These are phyloP conservation scores for Coracopsis vasa DNA, from an alignment of 2,113 vertebrate genomes.

Conservation along the genomic window DNA sequence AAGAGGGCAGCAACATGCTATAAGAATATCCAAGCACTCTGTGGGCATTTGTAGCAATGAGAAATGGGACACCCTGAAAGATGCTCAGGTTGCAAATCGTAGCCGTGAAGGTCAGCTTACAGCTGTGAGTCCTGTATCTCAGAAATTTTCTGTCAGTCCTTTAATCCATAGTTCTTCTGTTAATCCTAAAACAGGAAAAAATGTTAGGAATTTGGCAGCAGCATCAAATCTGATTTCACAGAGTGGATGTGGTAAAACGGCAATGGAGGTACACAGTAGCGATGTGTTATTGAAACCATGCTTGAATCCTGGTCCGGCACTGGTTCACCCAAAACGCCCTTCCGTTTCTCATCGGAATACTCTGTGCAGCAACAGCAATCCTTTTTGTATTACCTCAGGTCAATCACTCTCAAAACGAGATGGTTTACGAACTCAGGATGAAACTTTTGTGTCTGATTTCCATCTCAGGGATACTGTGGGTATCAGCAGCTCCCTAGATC, in stretches of 20 bases:
- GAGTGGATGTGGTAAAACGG: conserved; percentile 13
- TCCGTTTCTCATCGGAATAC: conserved; percentile 39
- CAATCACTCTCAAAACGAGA: conserved; percentile 64
- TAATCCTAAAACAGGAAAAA: conserved; percentile 35
- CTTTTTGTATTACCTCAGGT: conserved; percentile 70
- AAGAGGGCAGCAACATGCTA: conserved; percentile 6
- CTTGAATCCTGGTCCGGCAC: neutral
- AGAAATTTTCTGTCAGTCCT: conserved; percentile 12
- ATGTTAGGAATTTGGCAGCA: neutral
- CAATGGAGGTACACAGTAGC: neutral
- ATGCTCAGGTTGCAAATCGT: conserved; percentile 34
- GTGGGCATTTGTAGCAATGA: neutral
- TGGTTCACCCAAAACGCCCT: neutral
- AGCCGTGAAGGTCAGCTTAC: conserved; percentile 31
- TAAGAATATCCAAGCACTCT: conserved; percentile 16
- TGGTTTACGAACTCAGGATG: conserved; percentile 69
- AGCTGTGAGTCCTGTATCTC: conserved; percentile 49
- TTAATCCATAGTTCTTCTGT: conserved; percentile 7
- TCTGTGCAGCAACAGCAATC: conserved; percentile 45
- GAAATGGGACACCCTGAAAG: conserved; percentile 19
- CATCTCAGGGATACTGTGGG: conserved; percentile 65
- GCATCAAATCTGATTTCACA: neutral
- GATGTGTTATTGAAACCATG: neutral
- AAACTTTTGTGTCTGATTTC: conserved; percentile 56
- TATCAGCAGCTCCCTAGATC: conserved; percentile 15